phyloP scores from a whole-genome alignment of 2,113 vertebrate species.

The Psophia crepitans region DNA sequence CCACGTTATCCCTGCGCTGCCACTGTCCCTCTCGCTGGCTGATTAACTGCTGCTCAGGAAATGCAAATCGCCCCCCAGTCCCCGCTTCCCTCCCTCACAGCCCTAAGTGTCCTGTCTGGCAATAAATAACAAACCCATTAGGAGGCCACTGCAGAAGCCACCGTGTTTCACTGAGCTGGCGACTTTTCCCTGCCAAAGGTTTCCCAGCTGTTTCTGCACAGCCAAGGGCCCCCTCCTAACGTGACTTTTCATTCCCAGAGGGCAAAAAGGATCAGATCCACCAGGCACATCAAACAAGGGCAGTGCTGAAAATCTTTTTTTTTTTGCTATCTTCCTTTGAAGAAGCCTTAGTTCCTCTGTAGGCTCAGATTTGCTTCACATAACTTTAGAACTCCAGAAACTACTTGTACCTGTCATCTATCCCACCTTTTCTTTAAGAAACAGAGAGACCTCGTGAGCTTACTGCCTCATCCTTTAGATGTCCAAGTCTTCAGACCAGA shows the following conservation, averaged over 20 bases:
- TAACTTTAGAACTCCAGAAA: background rate
- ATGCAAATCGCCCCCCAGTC: background rate
- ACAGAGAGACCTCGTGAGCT: background rate
- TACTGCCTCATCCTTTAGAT: background rate
- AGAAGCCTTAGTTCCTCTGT: background rate
- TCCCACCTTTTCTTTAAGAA: background rate
- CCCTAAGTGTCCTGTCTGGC: background rate
- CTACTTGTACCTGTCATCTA: background rate
- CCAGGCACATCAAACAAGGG: background rate
- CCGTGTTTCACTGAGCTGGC: background rate
- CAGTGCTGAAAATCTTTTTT: background rate
- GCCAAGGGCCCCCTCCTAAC: background rate
- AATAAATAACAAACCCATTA: background rate
- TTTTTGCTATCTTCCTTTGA: background rate
- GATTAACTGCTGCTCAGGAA: background rate
- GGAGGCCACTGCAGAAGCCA: background rate
- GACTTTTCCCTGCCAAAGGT: background rate
- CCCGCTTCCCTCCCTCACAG: fast-evolving
- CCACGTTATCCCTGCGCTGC: background rate
- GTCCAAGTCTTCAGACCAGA: background rate
- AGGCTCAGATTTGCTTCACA: background rate
- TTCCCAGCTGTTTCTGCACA: background rate
- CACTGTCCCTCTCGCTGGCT: fast-evolving
- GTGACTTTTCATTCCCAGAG: background rate
- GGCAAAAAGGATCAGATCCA: background rate